phyloP scores from a whole-genome alignment of 2,888 invertebrate species.

The Pyrgus malvae region DNA sequence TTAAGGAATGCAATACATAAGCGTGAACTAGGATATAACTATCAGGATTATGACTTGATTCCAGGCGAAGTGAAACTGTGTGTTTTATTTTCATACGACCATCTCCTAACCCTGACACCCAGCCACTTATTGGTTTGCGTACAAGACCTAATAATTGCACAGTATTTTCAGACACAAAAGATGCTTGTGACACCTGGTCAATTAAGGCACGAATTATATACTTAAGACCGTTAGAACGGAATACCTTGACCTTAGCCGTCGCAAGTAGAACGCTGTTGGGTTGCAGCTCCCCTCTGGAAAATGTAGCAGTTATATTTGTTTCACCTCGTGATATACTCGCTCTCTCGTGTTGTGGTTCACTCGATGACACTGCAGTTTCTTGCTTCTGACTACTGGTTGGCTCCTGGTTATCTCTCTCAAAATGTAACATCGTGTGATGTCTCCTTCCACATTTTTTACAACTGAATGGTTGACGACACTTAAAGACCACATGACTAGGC shows the following conservation, averaged over 20 bases:
- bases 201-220: conserved; percentile 26
- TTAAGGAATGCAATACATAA: conserved; percentile 27
- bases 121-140: conserved; percentile 20
- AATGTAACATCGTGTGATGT: conserved; percentile 34
- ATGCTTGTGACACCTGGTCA: conserved; percentile 35
- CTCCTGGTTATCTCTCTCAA: no score
- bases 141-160: conserved; percentile 31
- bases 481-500: conserved; percentile 21
- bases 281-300: background rate
- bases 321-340: background rate
- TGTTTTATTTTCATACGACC: conserved; percentile 26
- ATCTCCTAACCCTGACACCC: conserved; percentile 32
- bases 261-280: conserved; percentile 20
- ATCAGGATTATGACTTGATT: conserved; percentile 26
- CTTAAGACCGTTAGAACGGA: conserved; percentile 7
- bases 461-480: conserved; percentile 24
- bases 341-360: background rate
- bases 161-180: conserved; percentile 32
- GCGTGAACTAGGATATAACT: conserved; percentile 29
- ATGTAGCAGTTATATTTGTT: background rate
- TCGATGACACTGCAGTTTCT: background rate
- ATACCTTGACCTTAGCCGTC: conserved; percentile 19
- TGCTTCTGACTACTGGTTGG: no score
- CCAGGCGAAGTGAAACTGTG: conserved; percentile 24
- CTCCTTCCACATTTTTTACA: conserved; percentile 31